A percentile compares a stretch with the other conserved stretches of the same genome.
Conservation (phyloP, 92 coral and sea anemone species). For the Isaurus tuberculatus region DNA sequence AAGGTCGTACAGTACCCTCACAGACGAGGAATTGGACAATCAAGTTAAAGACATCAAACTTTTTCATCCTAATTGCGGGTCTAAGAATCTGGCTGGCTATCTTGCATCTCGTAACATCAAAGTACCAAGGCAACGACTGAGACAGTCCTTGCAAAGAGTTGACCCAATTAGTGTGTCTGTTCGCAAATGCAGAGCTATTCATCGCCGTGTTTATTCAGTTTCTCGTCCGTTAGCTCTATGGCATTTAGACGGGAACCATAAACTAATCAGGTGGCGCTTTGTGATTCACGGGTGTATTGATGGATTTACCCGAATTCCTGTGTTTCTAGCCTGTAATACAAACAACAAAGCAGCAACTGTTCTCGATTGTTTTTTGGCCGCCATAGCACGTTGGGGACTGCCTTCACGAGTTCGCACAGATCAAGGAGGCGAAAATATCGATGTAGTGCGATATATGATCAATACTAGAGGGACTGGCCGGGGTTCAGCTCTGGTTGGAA, state of each 20-base stretch:
- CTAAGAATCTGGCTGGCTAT: neutral
- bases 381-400: neutral
- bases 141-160: conserved; percentile 6
- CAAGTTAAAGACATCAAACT: neutral
- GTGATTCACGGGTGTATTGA: neutral
- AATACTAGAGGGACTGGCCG: conserved; percentile 51
- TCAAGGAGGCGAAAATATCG: conserved; percentile 50
- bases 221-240: neutral
- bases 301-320: neutral
- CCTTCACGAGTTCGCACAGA: neutral
- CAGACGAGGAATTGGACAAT: neutral
- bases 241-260: neutral
- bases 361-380: neutral
- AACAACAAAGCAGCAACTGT: neutral
- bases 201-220: neutral
- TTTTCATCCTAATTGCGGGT: neutral
- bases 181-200: neutral
- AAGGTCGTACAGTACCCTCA: neutral
- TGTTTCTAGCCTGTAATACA: neutral
- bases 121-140: neutral
- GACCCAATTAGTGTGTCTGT: neutral
- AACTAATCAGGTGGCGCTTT: neutral
- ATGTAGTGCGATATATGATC: conserved; percentile 60
- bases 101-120: neutral
- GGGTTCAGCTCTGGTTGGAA: conserved; percentile 67